phyloP scores from a whole-genome alignment of 2,113 vertebrate genomes.

The Maylandia zebra region DNA sequence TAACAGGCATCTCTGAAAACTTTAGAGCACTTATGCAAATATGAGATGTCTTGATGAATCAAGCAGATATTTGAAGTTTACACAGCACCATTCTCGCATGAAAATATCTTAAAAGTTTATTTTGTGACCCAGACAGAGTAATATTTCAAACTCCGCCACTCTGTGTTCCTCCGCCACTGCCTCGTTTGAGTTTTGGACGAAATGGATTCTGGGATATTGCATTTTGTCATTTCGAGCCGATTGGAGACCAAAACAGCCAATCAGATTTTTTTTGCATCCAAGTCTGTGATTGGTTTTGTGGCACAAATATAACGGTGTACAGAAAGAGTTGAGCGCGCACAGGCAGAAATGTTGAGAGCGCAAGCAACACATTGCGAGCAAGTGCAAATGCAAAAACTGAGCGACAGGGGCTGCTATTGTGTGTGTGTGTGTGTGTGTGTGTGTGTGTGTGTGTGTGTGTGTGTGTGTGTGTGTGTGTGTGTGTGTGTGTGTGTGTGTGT shows the following conservation, averaged over 20 bases:
- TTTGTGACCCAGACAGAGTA: rapidly evolving
- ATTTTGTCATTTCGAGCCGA: not conserved
- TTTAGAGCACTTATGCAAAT: rapidly evolving
- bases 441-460: too few species aligned
- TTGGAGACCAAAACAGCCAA: too few species aligned
- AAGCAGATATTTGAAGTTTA: not conserved
- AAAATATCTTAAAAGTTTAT: too few species aligned
- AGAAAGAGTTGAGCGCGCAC: not conserved
- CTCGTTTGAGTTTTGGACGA: rapidly evolving
- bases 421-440: too few species aligned
- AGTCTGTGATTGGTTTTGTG: too few species aligned
- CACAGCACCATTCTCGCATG: too few species aligned
- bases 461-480: too few species aligned
- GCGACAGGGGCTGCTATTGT: not conserved
- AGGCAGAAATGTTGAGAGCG: rapidly evolving
- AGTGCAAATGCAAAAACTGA: rapidly evolving
- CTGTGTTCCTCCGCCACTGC: rapidly evolving
- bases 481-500: too few species aligned
- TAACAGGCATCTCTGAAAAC: not conserved
- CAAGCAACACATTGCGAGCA: rapidly evolving
- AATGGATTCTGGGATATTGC: not conserved
- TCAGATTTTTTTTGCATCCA: too few species aligned
- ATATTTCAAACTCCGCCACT: too few species aligned
- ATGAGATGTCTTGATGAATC: rapidly evolving
- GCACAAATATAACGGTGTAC: not conserved